Evolutionary conservation across 1,140 invertebrate genomes (phyloP).

Genomic region (Pemphigus obesinymphae): DNA sequence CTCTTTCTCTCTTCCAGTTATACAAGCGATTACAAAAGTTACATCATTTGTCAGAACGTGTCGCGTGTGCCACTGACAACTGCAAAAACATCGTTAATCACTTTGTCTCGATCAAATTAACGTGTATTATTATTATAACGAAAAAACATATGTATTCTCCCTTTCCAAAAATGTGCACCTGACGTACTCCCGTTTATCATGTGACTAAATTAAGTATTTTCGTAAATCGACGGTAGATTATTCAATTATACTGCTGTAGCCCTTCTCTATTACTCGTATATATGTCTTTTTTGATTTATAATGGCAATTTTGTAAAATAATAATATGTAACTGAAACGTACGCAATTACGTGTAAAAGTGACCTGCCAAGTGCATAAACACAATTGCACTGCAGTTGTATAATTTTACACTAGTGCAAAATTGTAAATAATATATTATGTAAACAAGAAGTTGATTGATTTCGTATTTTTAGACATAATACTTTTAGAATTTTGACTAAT

Average conservation of each 20-base stretch:
- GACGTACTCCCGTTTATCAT: slow-evolving; percentile 35
- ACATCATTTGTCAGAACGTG: slow-evolving; percentile 37
- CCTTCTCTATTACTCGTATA: background rate
- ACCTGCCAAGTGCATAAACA: background rate
- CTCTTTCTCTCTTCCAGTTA: background rate
- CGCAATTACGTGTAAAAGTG: background rate
- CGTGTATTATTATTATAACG: slow-evolving; percentile 34
- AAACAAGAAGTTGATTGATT: too few relatives aligned
- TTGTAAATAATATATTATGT: too few relatives aligned
- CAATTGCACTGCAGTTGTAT: background rate
- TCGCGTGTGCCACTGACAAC: slow-evolving; percentile 40
- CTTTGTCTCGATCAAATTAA: slow-evolving; percentile 25
- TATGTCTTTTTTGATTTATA: background rate
- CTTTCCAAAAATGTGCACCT: slow-evolving; percentile 26
- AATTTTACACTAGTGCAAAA: background rate
- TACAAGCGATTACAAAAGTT: slow-evolving; percentile 34
- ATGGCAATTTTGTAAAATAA: background rate
- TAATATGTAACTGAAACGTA: background rate
- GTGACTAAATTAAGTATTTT: slow-evolving; percentile 33
- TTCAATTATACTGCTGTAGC: background rate
- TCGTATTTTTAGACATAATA: too few relatives aligned
- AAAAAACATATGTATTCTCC: slow-evolving; percentile 27
- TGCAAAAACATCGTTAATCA: slow-evolving; percentile 32
- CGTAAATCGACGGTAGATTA: background rate
- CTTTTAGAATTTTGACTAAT: too few relatives aligned